Base-by-base conservation (phyloP, 2,888 invertebrate species). In the Nymphalis polychloros region DNA sequence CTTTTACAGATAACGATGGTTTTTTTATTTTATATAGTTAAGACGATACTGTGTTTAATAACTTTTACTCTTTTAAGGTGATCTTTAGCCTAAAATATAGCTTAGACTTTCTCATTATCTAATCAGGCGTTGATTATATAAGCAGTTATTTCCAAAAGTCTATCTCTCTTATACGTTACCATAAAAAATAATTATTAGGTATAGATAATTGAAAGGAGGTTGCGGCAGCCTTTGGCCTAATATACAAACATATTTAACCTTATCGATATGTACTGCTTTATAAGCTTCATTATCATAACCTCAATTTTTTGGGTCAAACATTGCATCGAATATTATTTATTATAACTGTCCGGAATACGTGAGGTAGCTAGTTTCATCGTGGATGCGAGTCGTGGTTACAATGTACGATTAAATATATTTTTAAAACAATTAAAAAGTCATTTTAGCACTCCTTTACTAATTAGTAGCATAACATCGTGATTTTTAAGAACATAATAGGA, bases 241-340 rank as follows among this genome's bases (percentile, higher is more conserved):
- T 63, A 72, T 52, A 72, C 57, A 72, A 71, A 71, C 69, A 69
- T 68, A 72, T 61, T 67, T 70, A 61, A 61, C 64, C 48, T 67
- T 27, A 69, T 68, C 27, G 46, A 23, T 63, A 35, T n/a, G 55
- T 27, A 72, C 74, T 63, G 17, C 73, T 71, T 70, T 67, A 62
- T 72, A 72, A 75, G 69, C 69, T 75, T 69, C 73, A 77, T 74
- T 67, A 64, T 50, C 67, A 68, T 73, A 72, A 8, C 62, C 23
- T 59, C 8, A 72, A 59, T 66, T 72, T 41, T 74, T 73, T 60
- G 72, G 76, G 73, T 75, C 76, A 72, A 73, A 71, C 69, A 73
- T 81, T 84, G 81, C 84, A 84, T 82, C 84, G 85, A 86, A 87
- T 86, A 75, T 75, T 76, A 73, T 84, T 86, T 81, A 81, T 83